These are phyloP conservation scores for Sycophila sp. DNA, from an alignment of 1,140 invertebrate species.

Conservation along the genomic window DNA sequence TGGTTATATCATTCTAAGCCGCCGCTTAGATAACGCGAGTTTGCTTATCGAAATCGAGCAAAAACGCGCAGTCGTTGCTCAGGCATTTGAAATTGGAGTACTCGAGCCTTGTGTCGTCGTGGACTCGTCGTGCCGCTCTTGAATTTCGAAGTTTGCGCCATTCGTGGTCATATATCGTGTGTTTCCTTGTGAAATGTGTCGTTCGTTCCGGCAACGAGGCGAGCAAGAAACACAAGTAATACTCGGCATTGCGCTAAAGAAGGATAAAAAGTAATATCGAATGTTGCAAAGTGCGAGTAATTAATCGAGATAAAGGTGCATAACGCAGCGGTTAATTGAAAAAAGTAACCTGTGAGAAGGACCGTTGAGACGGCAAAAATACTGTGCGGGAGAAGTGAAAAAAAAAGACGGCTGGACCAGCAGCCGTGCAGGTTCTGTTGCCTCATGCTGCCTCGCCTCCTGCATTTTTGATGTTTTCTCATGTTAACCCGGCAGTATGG, in stretches of 20 bases:
- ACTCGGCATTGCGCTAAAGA: too few species aligned
- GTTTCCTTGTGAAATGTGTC: constrained; percentile 19
- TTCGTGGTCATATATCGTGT: constrained; percentile 4
- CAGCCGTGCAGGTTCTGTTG: constrained; percentile 26
- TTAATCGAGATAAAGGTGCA: too few species aligned
- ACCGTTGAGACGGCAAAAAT: neutral
- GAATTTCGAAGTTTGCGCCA: constrained; percentile 30
- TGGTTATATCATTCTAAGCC: constrained; percentile 20
- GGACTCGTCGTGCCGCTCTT: neutral
- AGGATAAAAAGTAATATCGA: too few species aligned
- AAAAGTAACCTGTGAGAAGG: too few species aligned
- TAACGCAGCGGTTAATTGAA: too few species aligned
- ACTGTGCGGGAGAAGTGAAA: neutral
- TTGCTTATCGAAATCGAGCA: neutral
- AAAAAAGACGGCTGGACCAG: constrained; percentile 16
- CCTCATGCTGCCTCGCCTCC: constrained; percentile 32
- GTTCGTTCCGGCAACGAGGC: constrained; percentile 19
- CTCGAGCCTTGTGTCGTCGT: neutral
- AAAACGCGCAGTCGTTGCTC: neutral
- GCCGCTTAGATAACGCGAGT: too few species aligned
- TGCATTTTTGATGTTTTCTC: constrained; percentile 38
- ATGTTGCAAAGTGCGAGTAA: too few species aligned
- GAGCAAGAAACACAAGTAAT: neutral
- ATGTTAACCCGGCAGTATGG: constrained; percentile 25
- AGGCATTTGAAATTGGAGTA: neutral